Evolutionary conservation across 1,140 invertebrate species (phyloP).

Genomic region (Papilio machaon): DNA sequence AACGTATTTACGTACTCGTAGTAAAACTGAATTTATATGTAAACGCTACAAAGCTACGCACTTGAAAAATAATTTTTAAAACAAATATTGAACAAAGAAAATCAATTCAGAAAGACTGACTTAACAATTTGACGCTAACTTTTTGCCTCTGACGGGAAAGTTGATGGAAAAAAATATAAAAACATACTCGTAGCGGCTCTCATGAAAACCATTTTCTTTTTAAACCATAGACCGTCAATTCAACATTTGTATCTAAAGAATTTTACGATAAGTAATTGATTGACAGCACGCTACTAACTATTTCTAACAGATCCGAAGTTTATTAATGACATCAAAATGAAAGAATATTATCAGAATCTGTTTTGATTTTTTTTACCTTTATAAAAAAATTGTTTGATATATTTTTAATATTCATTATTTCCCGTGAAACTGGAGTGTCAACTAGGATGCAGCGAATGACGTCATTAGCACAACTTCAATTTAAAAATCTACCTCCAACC

Average conservation of each 20-base stretch:
- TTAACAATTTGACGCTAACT: not conserved
- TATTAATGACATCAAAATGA: too few species aligned
- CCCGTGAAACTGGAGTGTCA: not conserved
- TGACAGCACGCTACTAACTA: too few species aligned
- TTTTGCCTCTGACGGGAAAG: not conserved
- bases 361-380: too few species aligned
- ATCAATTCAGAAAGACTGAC: not conserved
- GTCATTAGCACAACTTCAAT: conserved; percentile 16
- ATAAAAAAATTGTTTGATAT: not conserved
- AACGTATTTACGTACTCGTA: too few species aligned
- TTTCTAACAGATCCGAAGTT: too few species aligned
- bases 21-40: not conserved
- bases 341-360: too few species aligned
- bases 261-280: not conserved
- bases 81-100: not conserved
- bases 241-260: not conserved
- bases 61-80: too few species aligned
- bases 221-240: not conserved
- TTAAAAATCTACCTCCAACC: not conserved
- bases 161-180: not conserved
- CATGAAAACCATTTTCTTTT: not conserved
- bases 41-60: not conserved
- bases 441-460: not conserved
- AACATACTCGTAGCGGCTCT: not conserved
- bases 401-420: not conserved